These are phyloP conservation scores for Ochotona curzoniae DNA, from an alignment of 2,113 vertebrate genomes.

Conservation along the genomic window DNA sequence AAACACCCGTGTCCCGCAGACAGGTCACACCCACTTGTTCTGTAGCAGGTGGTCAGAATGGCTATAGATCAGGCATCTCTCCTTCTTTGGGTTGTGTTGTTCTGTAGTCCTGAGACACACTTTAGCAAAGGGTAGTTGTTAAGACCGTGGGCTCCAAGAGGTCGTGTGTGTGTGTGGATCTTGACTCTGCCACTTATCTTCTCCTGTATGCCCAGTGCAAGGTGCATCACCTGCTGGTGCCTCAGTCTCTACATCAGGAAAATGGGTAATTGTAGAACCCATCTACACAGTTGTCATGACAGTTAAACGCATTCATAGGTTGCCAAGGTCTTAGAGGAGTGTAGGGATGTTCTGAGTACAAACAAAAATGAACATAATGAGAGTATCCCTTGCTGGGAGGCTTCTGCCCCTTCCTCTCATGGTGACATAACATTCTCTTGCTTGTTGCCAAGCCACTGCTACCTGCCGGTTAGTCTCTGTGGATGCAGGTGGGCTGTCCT, in stretches of 20 bases:
- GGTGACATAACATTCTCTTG: background rate
- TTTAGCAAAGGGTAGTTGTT: background rate
- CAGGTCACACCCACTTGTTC: background rate
- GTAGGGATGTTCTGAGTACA: background rate
- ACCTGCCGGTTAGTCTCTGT: background rate
- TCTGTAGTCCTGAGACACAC: background rate
- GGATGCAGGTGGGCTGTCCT: background rate
- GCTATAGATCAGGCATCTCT: background rate
- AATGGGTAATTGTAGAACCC: background rate
- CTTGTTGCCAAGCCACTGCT: background rate
- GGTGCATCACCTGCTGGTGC: background rate
- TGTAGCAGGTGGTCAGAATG: background rate
- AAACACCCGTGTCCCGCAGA: background rate
- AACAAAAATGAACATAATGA: background rate
- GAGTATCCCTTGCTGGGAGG: background rate
- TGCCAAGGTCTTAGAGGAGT: background rate
- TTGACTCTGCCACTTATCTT: background rate
- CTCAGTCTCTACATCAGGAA: constrained; percentile 9
- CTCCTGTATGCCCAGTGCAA: background rate
- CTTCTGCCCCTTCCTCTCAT: background rate
- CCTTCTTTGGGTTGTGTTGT: background rate
- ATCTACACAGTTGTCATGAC: background rate
- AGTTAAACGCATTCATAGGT: background rate
- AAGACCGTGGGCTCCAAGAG: background rate
- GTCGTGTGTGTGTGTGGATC: background rate